Percentiles rank a stretch among this genome's conserved stretches.
These are phyloP conservation scores for Omphaloscelis lunosa DNA, from an alignment of 2,888 invertebrate species.

Conservation along the genomic window DNA sequence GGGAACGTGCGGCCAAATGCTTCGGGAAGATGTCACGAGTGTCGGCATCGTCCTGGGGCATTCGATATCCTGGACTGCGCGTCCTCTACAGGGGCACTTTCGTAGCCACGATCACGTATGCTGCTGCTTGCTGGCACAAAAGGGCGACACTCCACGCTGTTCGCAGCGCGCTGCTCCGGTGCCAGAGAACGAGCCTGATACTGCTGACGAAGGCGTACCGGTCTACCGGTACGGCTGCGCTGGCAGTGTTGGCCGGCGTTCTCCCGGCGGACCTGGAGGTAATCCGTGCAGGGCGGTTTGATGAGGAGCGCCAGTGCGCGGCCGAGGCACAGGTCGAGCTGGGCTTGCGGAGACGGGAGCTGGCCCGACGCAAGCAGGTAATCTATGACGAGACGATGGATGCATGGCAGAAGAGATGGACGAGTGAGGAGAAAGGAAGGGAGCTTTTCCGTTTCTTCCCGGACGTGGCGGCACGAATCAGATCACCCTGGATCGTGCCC, in stretches of 20 bases:
- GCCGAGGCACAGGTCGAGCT: not conserved
- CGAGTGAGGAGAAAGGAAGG: constrained; percentile 12
- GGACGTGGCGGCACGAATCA: constrained; percentile 54
- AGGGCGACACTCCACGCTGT: constrained; percentile 7
- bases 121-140: constrained; percentile 13
- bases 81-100: constrained; percentile 16
- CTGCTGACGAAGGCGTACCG: constrained; percentile 7
- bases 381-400: not conserved
- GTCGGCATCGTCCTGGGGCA: too few species aligned
- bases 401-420: constrained; percentile 11
- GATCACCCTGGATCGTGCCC: constrained; percentile 31
- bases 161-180: not conserved
- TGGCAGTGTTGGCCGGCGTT: constrained; percentile 15
- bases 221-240: constrained; percentile 7
- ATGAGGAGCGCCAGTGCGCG: not conserved
- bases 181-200: too few species aligned
- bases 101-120: constrained; percentile 33
- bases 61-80: constrained; percentile 26
- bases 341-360: not conserved
- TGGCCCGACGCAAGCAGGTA: not conserved
- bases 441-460: constrained; percentile 63
- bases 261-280: constrained; percentile 24
- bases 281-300: constrained; percentile 1
- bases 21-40: too few species aligned
- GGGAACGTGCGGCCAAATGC: too few species aligned